Conservation (phyloP, 2,113 vertebrate genomes). For the Steatornis caripensis region DNA sequence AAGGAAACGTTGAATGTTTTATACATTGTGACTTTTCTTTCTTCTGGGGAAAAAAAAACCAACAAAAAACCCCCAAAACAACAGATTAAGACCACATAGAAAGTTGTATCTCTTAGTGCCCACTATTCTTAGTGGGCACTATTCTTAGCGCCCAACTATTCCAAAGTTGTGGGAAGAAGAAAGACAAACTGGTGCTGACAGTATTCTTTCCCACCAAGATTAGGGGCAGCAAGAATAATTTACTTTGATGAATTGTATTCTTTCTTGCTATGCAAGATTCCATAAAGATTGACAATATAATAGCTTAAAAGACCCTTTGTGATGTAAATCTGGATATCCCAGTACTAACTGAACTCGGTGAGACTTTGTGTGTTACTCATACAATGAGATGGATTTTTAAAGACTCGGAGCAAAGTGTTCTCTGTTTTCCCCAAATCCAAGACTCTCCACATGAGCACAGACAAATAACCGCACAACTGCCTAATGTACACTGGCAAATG, state of each 20-base stretch:
- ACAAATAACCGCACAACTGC: background rate
- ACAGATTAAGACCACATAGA: background rate
- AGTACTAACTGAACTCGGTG: background rate
- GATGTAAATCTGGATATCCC: conserved; percentile 44
- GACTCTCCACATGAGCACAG: background rate
- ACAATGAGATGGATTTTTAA: background rate
- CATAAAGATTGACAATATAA: background rate
- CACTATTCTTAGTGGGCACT: too few relatives aligned
- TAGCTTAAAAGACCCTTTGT: conserved; percentile 34
- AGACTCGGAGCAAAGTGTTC: background rate
- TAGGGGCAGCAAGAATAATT: conserved; percentile 17
- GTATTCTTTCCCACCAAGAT: conserved; percentile 48
- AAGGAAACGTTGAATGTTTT: background rate
- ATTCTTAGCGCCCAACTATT: background rate
- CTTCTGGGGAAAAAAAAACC: background rate
- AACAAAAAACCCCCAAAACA: background rate
- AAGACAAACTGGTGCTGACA: background rate
- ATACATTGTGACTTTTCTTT: background rate
- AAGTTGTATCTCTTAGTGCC: background rate
- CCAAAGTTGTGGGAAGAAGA: background rate
- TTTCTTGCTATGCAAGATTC: conserved; percentile 3
- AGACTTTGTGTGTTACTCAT: background rate
- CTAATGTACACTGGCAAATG: background rate
- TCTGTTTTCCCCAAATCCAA: background rate
- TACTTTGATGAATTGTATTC: conserved; percentile 30